Evolutionary conservation across 2,888 invertebrate genomes (phyloP).

Genomic region (Atethmia centrago): DNA sequence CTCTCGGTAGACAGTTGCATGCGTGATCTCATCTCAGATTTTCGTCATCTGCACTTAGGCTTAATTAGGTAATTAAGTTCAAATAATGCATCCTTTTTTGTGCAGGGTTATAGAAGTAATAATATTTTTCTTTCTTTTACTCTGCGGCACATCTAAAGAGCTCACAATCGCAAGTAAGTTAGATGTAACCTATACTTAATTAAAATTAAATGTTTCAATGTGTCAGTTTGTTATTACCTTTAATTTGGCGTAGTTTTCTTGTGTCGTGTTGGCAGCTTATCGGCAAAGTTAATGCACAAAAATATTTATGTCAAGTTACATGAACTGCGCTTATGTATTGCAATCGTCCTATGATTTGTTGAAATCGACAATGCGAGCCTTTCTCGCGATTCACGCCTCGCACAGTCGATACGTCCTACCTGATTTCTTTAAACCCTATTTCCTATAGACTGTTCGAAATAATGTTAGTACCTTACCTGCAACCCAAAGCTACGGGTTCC

Average conservation of each 20-base stretch:
- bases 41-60: conserved; percentile 32
- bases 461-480: conserved; percentile 15
- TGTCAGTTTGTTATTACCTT: conserved; percentile 48
- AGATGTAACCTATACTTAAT: conserved; percentile 51
- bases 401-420: conserved; percentile 40
- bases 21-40: conserved; percentile 13
- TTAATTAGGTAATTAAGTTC: conserved; percentile 46
- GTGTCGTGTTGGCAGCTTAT: conserved; percentile 54
- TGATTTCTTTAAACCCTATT: conserved; percentile 12
- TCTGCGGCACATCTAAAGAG: conserved; percentile 56
- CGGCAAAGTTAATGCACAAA: conserved; percentile 37
- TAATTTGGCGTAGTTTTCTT: conserved; percentile 59
- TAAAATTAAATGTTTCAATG: conserved; percentile 55
- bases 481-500: not conserved
- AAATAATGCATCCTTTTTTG: conserved; percentile 42
- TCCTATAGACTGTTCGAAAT: conserved; percentile 51
- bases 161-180: conserved; percentile 55
- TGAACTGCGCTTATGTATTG: conserved; percentile 51
- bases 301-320: conserved; percentile 24
- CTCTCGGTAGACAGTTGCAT: conserved; percentile 18
- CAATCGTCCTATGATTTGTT: conserved; percentile 34
- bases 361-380: conserved; percentile 36
- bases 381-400: conserved; percentile 20
- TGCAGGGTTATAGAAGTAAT: conserved; percentile 59
- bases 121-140: conserved; percentile 57